Conservation (phyloP, 2,113 vertebrate species). For the Microtus richardsoni region DNA sequence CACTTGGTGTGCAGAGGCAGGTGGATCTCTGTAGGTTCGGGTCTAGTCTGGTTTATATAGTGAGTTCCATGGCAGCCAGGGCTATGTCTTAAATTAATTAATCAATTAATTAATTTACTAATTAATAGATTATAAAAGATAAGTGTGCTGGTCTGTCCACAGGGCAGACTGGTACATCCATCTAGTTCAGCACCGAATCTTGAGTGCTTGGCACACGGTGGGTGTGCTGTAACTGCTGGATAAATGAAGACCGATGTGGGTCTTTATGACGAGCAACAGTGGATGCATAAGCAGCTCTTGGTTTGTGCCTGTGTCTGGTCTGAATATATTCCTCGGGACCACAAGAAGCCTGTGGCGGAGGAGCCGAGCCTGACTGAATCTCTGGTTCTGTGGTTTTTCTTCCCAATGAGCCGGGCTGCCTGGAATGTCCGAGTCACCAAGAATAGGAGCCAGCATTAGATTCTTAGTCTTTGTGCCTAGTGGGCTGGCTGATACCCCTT, state of each 20-base stretch:
- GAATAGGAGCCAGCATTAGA: constrained; percentile 1
- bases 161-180: background rate
- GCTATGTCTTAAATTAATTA: background rate
- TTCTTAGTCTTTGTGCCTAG: background rate
- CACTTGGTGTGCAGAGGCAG: background rate
- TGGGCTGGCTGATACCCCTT: background rate
- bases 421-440: constrained; percentile 70
- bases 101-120: background rate
- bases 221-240: background rate
- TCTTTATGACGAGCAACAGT: background rate
- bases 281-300: background rate
- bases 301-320: background rate
- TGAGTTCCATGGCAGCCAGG: background rate
- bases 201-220: background rate
- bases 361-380: background rate
- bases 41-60: background rate
- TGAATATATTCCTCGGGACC: background rate
- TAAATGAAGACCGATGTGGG: background rate
- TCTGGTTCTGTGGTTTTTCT: constrained; percentile 65
- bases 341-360: background rate
- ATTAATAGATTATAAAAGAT: background rate
- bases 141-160: background rate
- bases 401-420: constrained; percentile 39
- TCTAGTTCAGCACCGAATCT: fast-evolving
- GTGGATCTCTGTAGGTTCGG: background rate